Evolutionary conservation across 2,888 invertebrate species (phyloP).

Genomic region (Scelioninae gen. 2): DNA sequence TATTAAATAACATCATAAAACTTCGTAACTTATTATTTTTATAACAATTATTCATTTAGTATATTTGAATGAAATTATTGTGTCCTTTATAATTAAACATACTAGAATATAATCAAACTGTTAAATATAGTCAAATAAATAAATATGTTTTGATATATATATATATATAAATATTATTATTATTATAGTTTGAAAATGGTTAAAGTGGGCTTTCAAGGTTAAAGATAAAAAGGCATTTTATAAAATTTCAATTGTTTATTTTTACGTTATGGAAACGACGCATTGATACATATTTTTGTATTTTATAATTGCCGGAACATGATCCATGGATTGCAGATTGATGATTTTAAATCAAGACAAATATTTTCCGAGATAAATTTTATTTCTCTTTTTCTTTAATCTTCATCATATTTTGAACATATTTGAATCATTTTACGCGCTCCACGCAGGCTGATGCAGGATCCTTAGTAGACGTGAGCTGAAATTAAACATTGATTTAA

Average conservation of each 20-base stretch:
- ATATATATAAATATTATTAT: too few relatives aligned
- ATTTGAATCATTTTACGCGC: slow-evolving; percentile 63
- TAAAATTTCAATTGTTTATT: slow-evolving; percentile 69
- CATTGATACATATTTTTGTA: slow-evolving; percentile 19
- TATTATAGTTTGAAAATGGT: too few relatives aligned
- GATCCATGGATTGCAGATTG: slow-evolving; percentile 34
- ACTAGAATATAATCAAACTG: too few relatives aligned
- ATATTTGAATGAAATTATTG: too few relatives aligned
- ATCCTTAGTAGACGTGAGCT: slow-evolving; percentile 73
- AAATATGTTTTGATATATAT: too few relatives aligned
- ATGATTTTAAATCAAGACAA: slow-evolving; percentile 58
- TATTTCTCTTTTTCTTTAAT: slow-evolving; percentile 50
- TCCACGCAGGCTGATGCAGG: slow-evolving; percentile 65
- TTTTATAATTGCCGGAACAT: slow-evolving; percentile 6
- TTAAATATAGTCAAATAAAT: too few relatives aligned
- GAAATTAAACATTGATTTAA: slow-evolving; percentile 62
- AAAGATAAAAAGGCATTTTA: slow-evolving; percentile 53
- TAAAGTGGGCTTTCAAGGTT: background rate
- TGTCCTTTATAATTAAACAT: too few relatives aligned
- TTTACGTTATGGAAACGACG: slow-evolving; percentile 37
- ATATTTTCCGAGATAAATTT: slow-evolving; percentile 40
- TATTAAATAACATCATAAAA: too few relatives aligned
- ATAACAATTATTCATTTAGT: too few relatives aligned
- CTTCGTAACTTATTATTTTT: too few relatives aligned
- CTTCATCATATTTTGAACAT: slow-evolving; percentile 30